Evolutionary conservation across 1,140 invertebrate genomes (phyloP), one percentile per base, ranked within the genome.

Genomic region (Caenorhabditis inopinata): DNA sequence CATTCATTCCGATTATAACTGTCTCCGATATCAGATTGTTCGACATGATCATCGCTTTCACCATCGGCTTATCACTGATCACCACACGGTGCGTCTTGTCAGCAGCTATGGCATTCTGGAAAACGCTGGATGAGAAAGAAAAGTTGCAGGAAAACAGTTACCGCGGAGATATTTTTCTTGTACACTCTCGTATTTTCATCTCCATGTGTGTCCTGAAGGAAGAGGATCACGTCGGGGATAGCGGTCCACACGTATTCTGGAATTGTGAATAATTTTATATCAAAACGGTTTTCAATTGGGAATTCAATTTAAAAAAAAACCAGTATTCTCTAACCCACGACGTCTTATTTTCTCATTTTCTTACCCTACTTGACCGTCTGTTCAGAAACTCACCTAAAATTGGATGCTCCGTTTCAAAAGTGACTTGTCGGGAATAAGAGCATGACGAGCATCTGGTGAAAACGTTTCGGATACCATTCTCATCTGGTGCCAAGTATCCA

Each of bases 91-190:
- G 21, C 27, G 75, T 79, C 27, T 47, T 74, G 51, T 77, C 53
- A n/a, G 48, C 48, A 14, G 74, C 46, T n/a, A 76, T 38, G 18
- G 80, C 80, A 14, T 35, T 27, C 49, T 58, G 16, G 11, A 78
- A 68, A 2, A 16, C 7, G 14, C 27, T n/a, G 47, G 23, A n/a
- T 48, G 2, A 5, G 16, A n/a, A 12, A 62, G 32, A 14, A 25
- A 62, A 25, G 21, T 45, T 25, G 23, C 14, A 5, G 5, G 18
- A 23, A 53, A 7, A 2, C 1, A n/a, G 29, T 16, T 18, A 78
- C 76, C 46, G 76, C 21, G 5, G 83, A 80, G 25, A 83, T 80
- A 53, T 83, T 83, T 75, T 81, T 80, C 82, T 83, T 82, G 78
- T 73, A 83, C 35, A 83, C 62, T 21, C 45, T 79, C 14, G 74